Evolutionary conservation across 2,888 invertebrate genomes (phyloP).

Genomic region (Tinea pellionella): DNA sequence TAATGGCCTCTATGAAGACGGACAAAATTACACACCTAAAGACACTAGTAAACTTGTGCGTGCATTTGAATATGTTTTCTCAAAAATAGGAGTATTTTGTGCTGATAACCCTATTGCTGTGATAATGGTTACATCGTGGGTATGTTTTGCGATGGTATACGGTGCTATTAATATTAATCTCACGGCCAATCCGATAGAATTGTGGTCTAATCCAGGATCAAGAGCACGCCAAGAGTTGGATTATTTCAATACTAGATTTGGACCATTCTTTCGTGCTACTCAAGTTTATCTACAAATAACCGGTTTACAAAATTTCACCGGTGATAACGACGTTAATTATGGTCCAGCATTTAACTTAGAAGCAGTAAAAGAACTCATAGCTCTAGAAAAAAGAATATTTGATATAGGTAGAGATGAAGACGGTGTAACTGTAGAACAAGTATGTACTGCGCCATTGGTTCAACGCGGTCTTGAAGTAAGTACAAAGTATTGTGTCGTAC

Average conservation of each 20-base stretch:
- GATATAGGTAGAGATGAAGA: slow-evolving; percentile 67
- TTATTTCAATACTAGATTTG: slow-evolving; percentile 88
- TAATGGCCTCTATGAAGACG: slow-evolving; percentile 16
- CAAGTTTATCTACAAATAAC: slow-evolving; percentile 85
- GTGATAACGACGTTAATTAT: slow-evolving; percentile 55
- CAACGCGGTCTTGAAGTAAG: slow-evolving; percentile 69
- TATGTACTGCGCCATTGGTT: slow-evolving; percentile 88
- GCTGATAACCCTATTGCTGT: slow-evolving; percentile 75
- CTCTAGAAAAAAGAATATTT: slow-evolving; percentile 75
- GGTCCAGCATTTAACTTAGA: slow-evolving; percentile 84
- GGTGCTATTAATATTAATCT: slow-evolving; percentile 78
- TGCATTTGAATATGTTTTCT: slow-evolving; percentile 38
- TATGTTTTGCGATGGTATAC: slow-evolving; percentile 68
- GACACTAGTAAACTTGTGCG: slow-evolving; percentile 16
- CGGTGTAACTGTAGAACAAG: slow-evolving; percentile 56
- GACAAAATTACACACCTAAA: slow-evolving; percentile 7
- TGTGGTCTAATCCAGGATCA: slow-evolving; percentile 91
- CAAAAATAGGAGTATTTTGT: slow-evolving; percentile 63
- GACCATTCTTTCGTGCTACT: slow-evolving; percentile 89
- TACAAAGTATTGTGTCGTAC: slow-evolving; percentile 78
- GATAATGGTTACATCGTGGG: slow-evolving; percentile 72
- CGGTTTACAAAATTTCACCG: slow-evolving; percentile 48
- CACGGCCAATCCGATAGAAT: slow-evolving; percentile 89
- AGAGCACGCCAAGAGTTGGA: slow-evolving; percentile 85
- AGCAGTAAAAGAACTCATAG: slow-evolving; percentile 79